phyloP scores from a whole-genome alignment of 2,113 vertebrate species.

The Ariopsis seemanni region DNA sequence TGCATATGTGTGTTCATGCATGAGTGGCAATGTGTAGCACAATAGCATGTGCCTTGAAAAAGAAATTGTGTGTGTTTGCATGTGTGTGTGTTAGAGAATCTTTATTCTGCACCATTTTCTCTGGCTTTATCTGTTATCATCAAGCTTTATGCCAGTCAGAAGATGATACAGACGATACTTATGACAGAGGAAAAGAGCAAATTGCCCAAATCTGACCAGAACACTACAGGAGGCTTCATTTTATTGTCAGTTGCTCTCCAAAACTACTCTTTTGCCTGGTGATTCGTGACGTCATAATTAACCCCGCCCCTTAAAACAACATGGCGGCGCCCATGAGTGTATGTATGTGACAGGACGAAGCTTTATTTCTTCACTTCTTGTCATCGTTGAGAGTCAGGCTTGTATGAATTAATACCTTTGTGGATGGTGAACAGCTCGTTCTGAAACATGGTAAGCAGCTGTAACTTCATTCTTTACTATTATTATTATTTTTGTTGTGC shows the following conservation, averaged over 20 bases:
- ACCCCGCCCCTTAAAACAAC: not conserved
- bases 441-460: constrained; percentile 20
- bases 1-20: not conserved
- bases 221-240: not conserved
- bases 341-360: constrained; percentile 32
- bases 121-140: not conserved
- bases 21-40: not conserved
- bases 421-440: not conserved
- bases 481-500: not conserved
- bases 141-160: not conserved
- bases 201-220: not conserved
- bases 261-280: constrained; percentile 8
- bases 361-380: not conserved
- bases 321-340: constrained; percentile 45
- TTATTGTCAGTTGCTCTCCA: not conserved
- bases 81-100: not conserved
- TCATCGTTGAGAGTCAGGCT: not conserved
- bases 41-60: not conserved
- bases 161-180: not conserved
- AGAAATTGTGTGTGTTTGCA: not conserved
- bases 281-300: constrained; percentile 20
- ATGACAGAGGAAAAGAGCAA: not conserved
- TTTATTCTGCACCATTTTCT: not conserved
- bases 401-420: not conserved
- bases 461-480: not conserved